phyloP scores from a whole-genome alignment of 2,797 vertebrate species.

The Carcharodon carcharias region DNA sequence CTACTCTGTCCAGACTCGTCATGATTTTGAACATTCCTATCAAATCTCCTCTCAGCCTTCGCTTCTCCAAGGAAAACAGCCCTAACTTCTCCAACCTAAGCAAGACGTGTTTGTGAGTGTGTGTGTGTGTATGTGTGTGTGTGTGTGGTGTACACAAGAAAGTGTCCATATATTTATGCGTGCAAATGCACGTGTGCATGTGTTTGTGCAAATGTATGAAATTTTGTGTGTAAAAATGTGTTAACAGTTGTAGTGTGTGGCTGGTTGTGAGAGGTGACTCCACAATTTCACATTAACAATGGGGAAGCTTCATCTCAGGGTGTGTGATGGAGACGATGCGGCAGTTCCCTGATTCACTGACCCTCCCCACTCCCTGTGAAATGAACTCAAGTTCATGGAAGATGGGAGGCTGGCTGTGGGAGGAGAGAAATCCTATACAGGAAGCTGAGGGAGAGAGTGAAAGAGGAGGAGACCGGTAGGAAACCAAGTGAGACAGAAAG shows the following conservation, averaged over 20 bases:
- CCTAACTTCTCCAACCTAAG: too few relatives aligned
- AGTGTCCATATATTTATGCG: too few relatives aligned
- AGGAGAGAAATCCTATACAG: background rate
- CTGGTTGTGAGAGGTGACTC: background rate
- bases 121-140: too few relatives aligned
- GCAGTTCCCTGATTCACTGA: background rate
- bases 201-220: background rate
- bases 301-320: background rate
- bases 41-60: too few relatives aligned
- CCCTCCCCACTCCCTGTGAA: background rate
- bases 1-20: too few relatives aligned
- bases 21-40: too few relatives aligned
- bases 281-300: background rate
- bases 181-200: background rate
- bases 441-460: too few relatives aligned
- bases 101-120: too few relatives aligned
- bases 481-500: background rate
- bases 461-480: background rate
- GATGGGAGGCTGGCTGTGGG: background rate
- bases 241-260: background rate
- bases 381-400: background rate
- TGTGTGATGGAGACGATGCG: background rate
- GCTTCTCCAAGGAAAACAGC: too few relatives aligned
- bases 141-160: too few relatives aligned
- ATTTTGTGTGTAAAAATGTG: background rate